Percentiles rank a stretch among this genome's conserved stretches.
Conservation (phyloP, 1,140 invertebrate species). For the Zaprionus inermis region DNA sequence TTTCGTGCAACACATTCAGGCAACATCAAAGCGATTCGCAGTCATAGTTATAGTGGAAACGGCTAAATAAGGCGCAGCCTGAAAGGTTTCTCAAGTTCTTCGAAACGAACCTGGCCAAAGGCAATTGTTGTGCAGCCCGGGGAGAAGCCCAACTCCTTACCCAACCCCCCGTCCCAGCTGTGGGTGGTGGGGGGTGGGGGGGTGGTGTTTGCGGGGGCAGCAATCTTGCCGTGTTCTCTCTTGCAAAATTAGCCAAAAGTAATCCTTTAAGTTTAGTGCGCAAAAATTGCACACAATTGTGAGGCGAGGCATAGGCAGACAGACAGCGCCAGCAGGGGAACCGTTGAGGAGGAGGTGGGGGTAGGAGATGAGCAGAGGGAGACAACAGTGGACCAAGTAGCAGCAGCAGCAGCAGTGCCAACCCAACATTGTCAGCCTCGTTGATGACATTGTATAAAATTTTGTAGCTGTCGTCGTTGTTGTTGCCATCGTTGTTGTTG, state of each 20-base stretch:
- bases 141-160: not conserved
- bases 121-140: not conserved
- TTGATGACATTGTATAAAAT: constrained; percentile 81
- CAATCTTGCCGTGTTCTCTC: constrained; percentile 29
- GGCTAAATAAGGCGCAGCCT: constrained; percentile 27
- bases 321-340: not conserved
- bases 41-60: constrained; percentile 6
- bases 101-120: not conserved
- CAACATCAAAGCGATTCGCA: constrained; percentile 44
- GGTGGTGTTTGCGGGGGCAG: too few species aligned
- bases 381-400: not conserved
- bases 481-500: constrained; percentile 54
- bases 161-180: too few species aligned
- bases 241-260: constrained; percentile 79
- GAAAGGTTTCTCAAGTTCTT: not conserved
- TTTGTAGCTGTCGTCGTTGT: constrained; percentile 69
- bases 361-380: not conserved
- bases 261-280: constrained; percentile 79
- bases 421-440: constrained; percentile 71
- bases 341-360: not conserved
- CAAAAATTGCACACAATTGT: constrained; percentile 77
- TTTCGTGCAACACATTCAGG: not conserved
- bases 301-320: constrained; percentile 22
- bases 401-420: not conserved
- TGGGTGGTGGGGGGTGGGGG: too few species aligned